Base-by-base conservation (phyloP, 1,140 invertebrate species). In the Pomacea maculata region DNA sequence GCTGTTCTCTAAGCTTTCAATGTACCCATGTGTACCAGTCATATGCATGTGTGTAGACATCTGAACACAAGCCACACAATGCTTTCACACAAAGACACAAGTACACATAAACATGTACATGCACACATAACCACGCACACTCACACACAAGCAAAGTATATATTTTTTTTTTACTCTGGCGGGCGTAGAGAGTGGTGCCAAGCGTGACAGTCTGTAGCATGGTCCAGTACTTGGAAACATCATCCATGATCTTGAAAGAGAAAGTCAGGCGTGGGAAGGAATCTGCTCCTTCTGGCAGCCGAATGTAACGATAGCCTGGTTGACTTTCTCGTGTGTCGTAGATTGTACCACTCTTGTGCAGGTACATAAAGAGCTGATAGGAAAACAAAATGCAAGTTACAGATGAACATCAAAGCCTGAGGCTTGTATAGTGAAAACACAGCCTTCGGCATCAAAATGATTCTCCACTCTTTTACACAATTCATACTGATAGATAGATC, bases 181-280 rank as follows among this genome's bases (percentile, higher is more conserved):
- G 21, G 21, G 29, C 29, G 34, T 94, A 94, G 21, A 95, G 87
- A 67, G 92, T 93, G 0, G 95, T 95, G 80, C 94, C 93, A 34
- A 95, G 92, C 82, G 94, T 94, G 71, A 94, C 94, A 57, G 92
- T 93, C 92, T 94, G 94, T 88, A 96, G 91, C 71, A 95, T 93
- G 78, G 87, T 93, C 95, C 95, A 96, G 88, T 95, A 96, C 29
- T 93, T 92, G 19, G 94, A 93, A 0, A 96, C 88, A 80, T 93
- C 92, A 15, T 92, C 85, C 2, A 92, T 85, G 7, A 88, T 91
- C 1, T 92, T 83, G 82, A 96, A 95, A 45, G 89, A 80, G 85
- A 94, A 95, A 0, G 85, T 87, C 0, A 92, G 88, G 17, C 88
- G 83, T 0, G 92, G 90, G 87, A 95, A 95, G 4, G 91, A 87